phyloP scores from a whole-genome alignment of 2,888 invertebrate species.

The Scaptodrosophila latifasciaeformis region DNA sequence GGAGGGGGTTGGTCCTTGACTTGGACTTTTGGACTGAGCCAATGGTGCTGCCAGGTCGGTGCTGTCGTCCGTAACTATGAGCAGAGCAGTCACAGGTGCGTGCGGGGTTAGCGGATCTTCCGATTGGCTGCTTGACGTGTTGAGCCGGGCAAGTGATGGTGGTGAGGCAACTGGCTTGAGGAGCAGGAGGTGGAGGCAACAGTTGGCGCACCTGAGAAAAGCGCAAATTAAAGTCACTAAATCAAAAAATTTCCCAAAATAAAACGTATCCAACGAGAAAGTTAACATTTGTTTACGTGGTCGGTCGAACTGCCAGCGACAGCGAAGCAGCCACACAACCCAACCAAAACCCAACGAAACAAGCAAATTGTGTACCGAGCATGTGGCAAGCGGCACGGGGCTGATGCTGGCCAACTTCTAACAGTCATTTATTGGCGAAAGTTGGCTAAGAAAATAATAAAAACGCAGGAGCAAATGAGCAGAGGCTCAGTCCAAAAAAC shows the following conservation, averaged over 20 bases:
- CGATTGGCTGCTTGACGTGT: neutral
- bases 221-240: constrained; percentile 71
- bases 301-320: constrained; percentile 30
- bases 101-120: constrained; percentile 6
- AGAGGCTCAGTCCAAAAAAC: constrained; percentile 6
- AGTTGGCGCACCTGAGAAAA: constrained; percentile 66
- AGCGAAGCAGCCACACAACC: neutral
- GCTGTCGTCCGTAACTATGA: constrained; percentile 7
- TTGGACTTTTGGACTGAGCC: neutral
- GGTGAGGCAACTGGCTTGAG: too few relatives aligned
- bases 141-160: neutral
- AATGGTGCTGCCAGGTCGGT: constrained; percentile 7
- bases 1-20: neutral
- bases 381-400: too few relatives aligned
- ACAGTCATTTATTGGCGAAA: constrained; percentile 64
- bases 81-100: constrained; percentile 41
- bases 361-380: neutral
- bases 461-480: constrained; percentile 27
- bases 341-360: neutral
- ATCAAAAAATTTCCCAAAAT: constrained; percentile 59
- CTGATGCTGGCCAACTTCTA: constrained; percentile 22
- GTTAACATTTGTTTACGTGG: constrained; percentile 70
- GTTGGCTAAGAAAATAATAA: constrained; percentile 45
- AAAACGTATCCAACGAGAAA: constrained; percentile 51
- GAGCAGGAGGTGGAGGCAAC: constrained; percentile 45